Percentiles rank a stretch among this genome's conserved stretches.
These are phyloP conservation scores for Acrossocheilus wenchowensis DNA, from an alignment of 2,797 vertebrate species.

Conservation along the genomic window DNA sequence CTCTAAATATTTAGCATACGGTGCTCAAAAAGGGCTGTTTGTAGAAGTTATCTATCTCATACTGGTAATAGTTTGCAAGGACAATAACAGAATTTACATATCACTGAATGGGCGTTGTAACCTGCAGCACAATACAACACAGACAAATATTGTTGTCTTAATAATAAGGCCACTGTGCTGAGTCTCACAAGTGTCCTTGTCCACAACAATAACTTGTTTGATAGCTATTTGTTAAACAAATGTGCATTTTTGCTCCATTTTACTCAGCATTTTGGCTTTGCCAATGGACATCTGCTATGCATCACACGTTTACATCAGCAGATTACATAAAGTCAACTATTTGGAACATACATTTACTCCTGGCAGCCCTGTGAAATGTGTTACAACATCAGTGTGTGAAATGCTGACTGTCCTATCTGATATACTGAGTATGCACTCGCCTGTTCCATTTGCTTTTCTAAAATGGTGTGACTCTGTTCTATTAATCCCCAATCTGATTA, in stretches of 20 bases:
- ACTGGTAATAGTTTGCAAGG: not conserved
- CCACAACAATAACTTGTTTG: slow-evolving; percentile 28
- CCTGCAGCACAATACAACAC: slow-evolving; percentile 16
- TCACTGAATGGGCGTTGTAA: slow-evolving; percentile 7
- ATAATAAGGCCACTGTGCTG: slow-evolving; percentile 36
- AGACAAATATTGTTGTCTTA: slow-evolving; percentile 27
- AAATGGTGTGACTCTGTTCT: slow-evolving; percentile 32
- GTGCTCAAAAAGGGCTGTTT: not conserved
- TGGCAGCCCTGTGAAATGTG: slow-evolving; percentile 4
- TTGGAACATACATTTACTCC: slow-evolving; percentile 5
- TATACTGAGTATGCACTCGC: slow-evolving; percentile 7
- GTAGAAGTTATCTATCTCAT: not conserved
- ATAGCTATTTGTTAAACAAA: slow-evolving; percentile 6
- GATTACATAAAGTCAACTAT: slow-evolving; percentile 33
- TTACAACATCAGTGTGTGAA: slow-evolving; percentile 5
- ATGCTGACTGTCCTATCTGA: slow-evolving; percentile 10
- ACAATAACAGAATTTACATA: slow-evolving; percentile 15
- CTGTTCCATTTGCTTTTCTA: slow-evolving; percentile 3
- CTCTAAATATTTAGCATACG: slow-evolving; percentile 4
- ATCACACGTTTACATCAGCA: slow-evolving; percentile 9
- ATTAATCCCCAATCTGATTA: slow-evolving; percentile 43
- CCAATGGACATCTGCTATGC: slow-evolving; percentile 1
- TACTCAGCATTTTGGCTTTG: not conserved
- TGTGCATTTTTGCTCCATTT: slow-evolving; percentile 1
- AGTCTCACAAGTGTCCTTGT: slow-evolving; percentile 37